Base-by-base conservation (phyloP, 1,140 invertebrate species). In the Drosophila paulistorum region DNA sequence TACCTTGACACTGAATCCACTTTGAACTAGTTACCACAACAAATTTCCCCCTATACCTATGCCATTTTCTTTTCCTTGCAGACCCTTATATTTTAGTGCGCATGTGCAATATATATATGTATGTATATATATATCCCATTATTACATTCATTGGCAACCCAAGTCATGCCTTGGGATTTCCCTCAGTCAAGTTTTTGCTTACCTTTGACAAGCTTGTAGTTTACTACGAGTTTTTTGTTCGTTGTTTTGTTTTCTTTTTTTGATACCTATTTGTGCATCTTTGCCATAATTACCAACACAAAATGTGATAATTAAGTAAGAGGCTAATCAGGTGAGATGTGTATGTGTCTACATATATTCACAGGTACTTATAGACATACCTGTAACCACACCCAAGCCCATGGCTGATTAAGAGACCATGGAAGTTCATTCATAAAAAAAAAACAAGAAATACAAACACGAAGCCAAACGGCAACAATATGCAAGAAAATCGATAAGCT, bases 1-100 rank as follows among this genome's bases (percentile, higher is more conserved):
- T 87, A 76, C 79, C 82, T 87, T 87, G 82, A 82, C 75, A 87
- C 68, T 87, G 78, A 86, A 82, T 9, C 11, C 11, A 39, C 37
- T 4, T 13, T 9, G 45, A 23, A 57, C 35, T 37, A 11, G 7
- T 37, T 37, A 35, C 35, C 4, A 6, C 1, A 68, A 26, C 5
- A 37, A n/a, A 69, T n/a, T 78, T 79, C 67, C 74, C 73, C 7
- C 39, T 51, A 59, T 39, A 11, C 37, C 11, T 10, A 35, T 35
- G 1, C 35, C 35, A 23, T 57, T 73, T 68, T 26, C 0, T 26
- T 26, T 26, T 26, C 26, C 26, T 30, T 3, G 23, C 30, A 35
- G 60, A 35, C 30, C 61, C 20, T 74, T 81, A 0, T n/a, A 1
- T 14, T 17, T 17, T 11, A 17, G 10, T 30, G 45, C 45, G 45